phyloP scores from a whole-genome alignment of 2,797 vertebrate species.

The Ceyx erithaca region DNA sequence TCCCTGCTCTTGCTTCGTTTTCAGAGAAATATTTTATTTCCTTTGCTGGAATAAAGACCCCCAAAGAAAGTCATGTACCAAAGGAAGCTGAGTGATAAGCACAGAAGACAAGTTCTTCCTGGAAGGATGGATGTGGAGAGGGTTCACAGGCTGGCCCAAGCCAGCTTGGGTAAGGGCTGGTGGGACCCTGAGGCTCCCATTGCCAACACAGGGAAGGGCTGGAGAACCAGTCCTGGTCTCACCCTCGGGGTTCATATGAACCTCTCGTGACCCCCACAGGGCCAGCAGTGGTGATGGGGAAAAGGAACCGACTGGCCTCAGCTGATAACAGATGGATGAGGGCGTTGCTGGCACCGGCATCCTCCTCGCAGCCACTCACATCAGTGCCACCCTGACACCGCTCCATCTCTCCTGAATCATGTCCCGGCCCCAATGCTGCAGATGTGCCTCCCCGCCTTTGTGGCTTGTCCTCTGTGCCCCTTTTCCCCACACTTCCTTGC shows the following conservation, averaged over 20 bases:
- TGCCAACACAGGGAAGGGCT: background rate
- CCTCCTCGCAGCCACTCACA: rapidly evolving
- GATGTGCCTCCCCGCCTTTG: background rate
- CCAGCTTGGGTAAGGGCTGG: background rate
- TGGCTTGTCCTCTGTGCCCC: rapidly evolving
- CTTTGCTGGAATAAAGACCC: background rate
- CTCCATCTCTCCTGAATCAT: background rate
- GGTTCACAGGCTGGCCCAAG: rapidly evolving
- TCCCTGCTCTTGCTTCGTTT: background rate
- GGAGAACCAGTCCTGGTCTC: too few relatives aligned
- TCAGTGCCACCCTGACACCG: rapidly evolving
- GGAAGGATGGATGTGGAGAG: background rate
- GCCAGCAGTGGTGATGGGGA: background rate
- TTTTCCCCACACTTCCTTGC: background rate
- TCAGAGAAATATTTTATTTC: background rate
- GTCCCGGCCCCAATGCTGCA: rapidly evolving
- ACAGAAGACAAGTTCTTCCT: rapidly evolving
- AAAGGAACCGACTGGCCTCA: background rate
- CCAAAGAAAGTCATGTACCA: rapidly evolving
- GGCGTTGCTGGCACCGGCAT: background rate
- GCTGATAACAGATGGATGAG: background rate
- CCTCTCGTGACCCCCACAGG: background rate
- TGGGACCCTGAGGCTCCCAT: background rate
- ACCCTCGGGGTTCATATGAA: rapidly evolving
- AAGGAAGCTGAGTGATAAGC: background rate